Evolutionary conservation across 2,888 invertebrate species (phyloP), one percentile per base, ranked within the genome.

Genomic region (Cephus nigrinus): DNA sequence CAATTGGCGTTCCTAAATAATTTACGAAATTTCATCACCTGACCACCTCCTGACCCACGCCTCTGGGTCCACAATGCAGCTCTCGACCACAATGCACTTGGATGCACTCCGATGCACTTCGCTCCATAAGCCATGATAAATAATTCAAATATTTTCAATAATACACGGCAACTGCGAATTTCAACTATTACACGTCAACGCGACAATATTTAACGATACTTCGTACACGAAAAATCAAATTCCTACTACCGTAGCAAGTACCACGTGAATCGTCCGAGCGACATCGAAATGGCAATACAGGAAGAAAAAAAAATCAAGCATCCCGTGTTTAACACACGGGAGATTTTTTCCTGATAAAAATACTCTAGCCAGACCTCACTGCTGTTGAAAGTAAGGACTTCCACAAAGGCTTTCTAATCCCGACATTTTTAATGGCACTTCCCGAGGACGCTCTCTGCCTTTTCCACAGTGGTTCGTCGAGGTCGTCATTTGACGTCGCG

Each of bases 401-500:
- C 9, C 55, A 55, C 55, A 55, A 76, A 80, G 78, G 77, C 78
- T 73, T 78, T 71, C 73, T 33, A 55, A 76, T 55, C 9, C 23
- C 77, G 76, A 82, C 77, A 82, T 73, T 80, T 80, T 82, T 82
- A 82, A 82, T 77, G 81, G 77, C 77, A 76, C 80, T 80, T 76
- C 76, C 74, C 75, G 79, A 80, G 79, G 77, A 73, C 78, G 73
- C 74, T 72, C 68, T 71, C 32, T 55, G 71, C 75, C 55, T 55
- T 55, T 55, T 23, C 55, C 55, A 55, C 55, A 9, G 55, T 23
- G 0, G 23, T 55, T 55, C 55, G 55, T 15, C 55, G 23, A 55
- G 55, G 9, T 55, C 55, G 55, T 55, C 55, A 1, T 55, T 55
- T 55, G 55, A 55, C 55, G 23, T 23, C 55, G 9, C 9, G 55